Evolutionary conservation across 2,797 vertebrate species (phyloP), one percentile per base, ranked within the genome.

Genomic region (Silurus aristotelis): DNA sequence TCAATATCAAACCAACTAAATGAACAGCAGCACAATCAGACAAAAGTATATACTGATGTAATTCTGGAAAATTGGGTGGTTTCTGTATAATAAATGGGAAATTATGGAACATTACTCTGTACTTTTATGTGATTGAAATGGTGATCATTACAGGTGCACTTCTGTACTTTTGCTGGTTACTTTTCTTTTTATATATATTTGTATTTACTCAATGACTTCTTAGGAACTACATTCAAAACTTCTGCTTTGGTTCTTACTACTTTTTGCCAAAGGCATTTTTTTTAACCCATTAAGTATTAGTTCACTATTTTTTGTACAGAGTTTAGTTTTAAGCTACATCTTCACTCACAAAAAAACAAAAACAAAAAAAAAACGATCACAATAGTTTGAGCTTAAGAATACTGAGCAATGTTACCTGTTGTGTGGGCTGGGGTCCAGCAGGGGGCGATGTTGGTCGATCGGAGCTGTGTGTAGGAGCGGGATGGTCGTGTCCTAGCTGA

Each of bases 401-500:
- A 22, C 56, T 61, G 9, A 78, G 31, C 2, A n/a, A 73, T 58
- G 85, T 84, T 66, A 93, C 94, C 93, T 93, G 91, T 70, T 86
- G 83, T 31, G 60, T 80, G 14, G 8, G 14, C 5, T 66, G 88
- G 6, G 86, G 87, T 78, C 80, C 86, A 38, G 87, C 86, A 83
- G 87, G n/a, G 56, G 83, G 55, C 15, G 61, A 27, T 63, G 27
- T 56, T 48, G 15, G 22, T 79, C 68, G 46, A 1, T 80, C 82
- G 66, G 82, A 61, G 3, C 75, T 48, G 31, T 78, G 22, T 58
- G 84, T 84, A 80, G 88, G 91, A 88, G 64, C 19, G 52, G 0
- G 84, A 66, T 0, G 0, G 56, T 91, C 92, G 87, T 91, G 95
- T 87, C 48, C 94, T 27, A 97, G 92, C 80, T 96, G 96, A 76